Conservation (phyloP, 2,113 vertebrate species). For the Megaceryle torquata region DNA sequence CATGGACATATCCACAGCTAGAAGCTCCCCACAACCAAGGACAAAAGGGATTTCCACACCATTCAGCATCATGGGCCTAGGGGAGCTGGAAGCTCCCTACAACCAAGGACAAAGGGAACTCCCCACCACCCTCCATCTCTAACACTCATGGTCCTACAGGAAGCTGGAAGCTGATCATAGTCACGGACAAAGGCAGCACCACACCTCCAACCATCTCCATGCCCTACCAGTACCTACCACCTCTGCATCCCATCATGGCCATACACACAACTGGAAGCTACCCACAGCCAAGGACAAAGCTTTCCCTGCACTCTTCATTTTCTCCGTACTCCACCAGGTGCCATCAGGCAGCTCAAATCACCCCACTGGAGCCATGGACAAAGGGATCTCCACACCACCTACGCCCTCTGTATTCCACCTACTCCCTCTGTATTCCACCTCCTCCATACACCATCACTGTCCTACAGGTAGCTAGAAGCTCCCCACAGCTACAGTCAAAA, state of each 20-base stretch:
- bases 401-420: too few relatives aligned
- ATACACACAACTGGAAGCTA: background rate
- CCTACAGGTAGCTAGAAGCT: background rate
- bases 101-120: background rate
- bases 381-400: fast-evolving
- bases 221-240: too few relatives aligned
- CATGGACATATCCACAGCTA: too few relatives aligned
- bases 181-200: background rate
- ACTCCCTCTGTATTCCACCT: too few relatives aligned
- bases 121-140: background rate
- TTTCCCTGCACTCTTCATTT: background rate
- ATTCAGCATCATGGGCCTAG: too few relatives aligned
- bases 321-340: background rate
- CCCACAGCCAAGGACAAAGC: background rate
- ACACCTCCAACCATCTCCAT: background rate
- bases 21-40: too few relatives aligned
- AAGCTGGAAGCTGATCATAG: background rate
- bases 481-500: background rate
- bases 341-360: background rate
- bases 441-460: too few relatives aligned
- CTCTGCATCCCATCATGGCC: background rate
- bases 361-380: background rate
- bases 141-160: background rate
- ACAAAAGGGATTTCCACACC: too few relatives aligned
- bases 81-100: too few relatives aligned